Evolutionary conservation across 2,797 vertebrate species (phyloP), one percentile per base, ranked within the genome.

Genomic region (Falco biarmicus): DNA sequence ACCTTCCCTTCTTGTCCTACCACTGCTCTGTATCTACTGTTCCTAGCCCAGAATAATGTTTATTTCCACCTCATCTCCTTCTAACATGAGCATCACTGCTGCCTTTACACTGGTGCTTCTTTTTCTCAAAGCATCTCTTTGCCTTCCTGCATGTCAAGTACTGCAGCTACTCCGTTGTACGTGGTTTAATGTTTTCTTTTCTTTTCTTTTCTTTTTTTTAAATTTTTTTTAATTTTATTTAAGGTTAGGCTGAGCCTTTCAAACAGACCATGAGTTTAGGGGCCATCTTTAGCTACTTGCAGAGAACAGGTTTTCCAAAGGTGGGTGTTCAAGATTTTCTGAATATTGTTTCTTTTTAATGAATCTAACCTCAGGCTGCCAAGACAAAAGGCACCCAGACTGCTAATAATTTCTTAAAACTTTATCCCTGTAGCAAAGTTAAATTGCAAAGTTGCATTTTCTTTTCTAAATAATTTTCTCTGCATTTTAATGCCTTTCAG

Each of bases 381-480:
- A 51, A 84, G 57, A 65, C 15, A 0, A 83, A 89, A 95, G 54
- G 43, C 83, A 57, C 56, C 85, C 59, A 64, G 90, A 76, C 45
- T 41, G 45, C 0, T 9, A 56, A 73, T 53, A 8, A 28, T 57
- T 69, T 75, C 88, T 87, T 82, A 79, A 71, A 93, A 90, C 39
- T 84, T 93, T 21, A 65, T 45, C 89, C 88, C 88, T 32, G 56
- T 60, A 89, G 92, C 71, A 60, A 92, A 93, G 70, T 57, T 76
- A 87, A 96, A 96, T 84, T 84, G 71, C 64, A 65, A 94, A 84
- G 61, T 54, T 87, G 84, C 57, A 77, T 77, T 92, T 95, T 94
- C 68, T 79, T 84, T 54, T 57, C 81, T 68, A 74, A 93, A 87
- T 54, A 32, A 69, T 78, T 70, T 84, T 84, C 74, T 73, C 68